Evolutionary conservation across 1,140 invertebrate genomes (phyloP).

Genomic region (Conopomorpha cramerella): DNA sequence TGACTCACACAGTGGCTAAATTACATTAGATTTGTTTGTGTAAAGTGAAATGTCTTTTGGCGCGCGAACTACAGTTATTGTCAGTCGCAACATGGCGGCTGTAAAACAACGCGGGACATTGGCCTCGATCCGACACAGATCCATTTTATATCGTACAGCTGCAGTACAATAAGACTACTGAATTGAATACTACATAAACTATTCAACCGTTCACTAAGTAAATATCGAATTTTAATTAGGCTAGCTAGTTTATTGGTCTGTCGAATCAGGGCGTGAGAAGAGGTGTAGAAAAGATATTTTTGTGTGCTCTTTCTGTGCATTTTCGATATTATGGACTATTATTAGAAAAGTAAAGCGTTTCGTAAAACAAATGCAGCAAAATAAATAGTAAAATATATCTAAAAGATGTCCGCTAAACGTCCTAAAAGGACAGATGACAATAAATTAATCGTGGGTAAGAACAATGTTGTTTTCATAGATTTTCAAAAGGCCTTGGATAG

Average conservation of each 20-base stretch:
- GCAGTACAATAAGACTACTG: neutral
- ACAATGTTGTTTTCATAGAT: constrained; percentile 37
- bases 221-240: constrained; percentile 29
- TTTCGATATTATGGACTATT: constrained; percentile 41
- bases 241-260: constrained; percentile 45
- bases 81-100: neutral
- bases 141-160: neutral
- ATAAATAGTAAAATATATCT: constrained; percentile 48
- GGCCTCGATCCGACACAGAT: neutral
- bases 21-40: neutral
- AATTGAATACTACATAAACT: neutral
- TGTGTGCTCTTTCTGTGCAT: constrained; percentile 45
- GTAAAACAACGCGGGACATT: neutral
- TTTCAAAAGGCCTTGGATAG: constrained; percentile 45
- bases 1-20: neutral
- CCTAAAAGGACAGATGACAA: neutral
- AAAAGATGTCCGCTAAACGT: constrained; percentile 45
- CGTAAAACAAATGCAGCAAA: constrained; percentile 37
- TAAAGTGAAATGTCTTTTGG: constrained; percentile 38
- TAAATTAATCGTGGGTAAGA: neutral
- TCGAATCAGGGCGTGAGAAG: constrained; percentile 42
- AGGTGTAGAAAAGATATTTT: constrained; percentile 39
- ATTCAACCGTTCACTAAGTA: neutral
- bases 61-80: constrained; percentile 20
- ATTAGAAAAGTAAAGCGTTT: constrained; percentile 39